These are phyloP conservation scores for Zosterops lateralis DNA, from an alignment of 2,113 vertebrate genomes.

Conservation along the genomic window DNA sequence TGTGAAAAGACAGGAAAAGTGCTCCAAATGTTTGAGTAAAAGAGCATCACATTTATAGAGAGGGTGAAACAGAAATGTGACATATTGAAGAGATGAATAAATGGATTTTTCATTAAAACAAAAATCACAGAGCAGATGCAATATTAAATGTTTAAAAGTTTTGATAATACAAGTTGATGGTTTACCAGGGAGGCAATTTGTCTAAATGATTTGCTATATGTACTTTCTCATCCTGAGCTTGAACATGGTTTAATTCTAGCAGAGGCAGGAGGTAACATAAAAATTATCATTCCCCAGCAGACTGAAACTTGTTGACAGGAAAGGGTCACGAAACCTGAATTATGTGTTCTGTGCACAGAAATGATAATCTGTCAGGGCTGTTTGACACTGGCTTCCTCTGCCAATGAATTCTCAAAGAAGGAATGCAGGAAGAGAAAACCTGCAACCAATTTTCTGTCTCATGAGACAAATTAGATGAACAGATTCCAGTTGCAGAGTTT, in stretches of 20 bases:
- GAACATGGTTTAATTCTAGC: neutral
- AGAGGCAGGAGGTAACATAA: neutral
- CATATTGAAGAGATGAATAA: neutral
- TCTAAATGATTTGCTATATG: neutral
- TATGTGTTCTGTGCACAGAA: neutral
- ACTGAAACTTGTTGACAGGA: neutral
- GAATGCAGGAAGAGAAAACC: slow-evolving; percentile 4
- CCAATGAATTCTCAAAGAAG: neutral
- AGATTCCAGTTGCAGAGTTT: neutral
- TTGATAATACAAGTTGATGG: neutral
- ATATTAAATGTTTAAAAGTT: neutral
- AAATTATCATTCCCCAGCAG: neutral
- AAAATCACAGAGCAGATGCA: neutral
- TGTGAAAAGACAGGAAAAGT: neutral
- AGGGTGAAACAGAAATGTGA: neutral
- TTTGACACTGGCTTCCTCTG: neutral
- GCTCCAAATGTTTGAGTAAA: neutral
- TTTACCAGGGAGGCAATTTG: neutral
- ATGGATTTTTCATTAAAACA: neutral
- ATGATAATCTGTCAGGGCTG: neutral
- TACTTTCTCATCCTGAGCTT: neutral
- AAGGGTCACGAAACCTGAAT: neutral
- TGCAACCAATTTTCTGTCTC: neutral
- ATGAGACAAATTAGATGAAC: neutral
- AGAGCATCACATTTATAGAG: neutral